Conservation (phyloP, 1,140 invertebrate species). For the Magallana angulata region DNA sequence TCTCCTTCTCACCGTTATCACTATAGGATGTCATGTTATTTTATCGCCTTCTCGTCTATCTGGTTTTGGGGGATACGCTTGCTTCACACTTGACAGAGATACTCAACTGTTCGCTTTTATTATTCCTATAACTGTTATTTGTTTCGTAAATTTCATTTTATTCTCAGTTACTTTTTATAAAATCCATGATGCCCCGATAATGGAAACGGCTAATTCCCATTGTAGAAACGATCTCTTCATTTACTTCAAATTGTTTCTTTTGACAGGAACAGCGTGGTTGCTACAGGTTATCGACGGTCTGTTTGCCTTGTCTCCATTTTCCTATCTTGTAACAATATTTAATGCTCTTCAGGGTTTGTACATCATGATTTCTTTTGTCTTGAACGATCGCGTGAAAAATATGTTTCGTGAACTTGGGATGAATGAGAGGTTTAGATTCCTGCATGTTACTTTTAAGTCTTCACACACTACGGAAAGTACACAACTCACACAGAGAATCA, state of each 20-base stretch:
- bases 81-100: constrained; percentile 30
- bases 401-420: background rate
- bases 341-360: constrained; percentile 50
- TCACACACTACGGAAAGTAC: background rate
- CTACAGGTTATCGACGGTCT: constrained; percentile 50
- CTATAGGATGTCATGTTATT: background rate
- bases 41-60: background rate
- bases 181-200: constrained; percentile 42
- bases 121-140: constrained; percentile 39
- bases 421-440: background rate
- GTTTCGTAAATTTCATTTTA: constrained; percentile 42
- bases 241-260: constrained; percentile 46
- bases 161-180: constrained; percentile 34
- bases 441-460: background rate
- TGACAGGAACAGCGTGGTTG: constrained; percentile 54
- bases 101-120: constrained; percentile 27
- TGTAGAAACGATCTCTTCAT: constrained; percentile 34
- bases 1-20: background rate
- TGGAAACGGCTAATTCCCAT: background rate
- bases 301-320: constrained; percentile 42
- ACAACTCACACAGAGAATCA: constrained; percentile 42
- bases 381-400: constrained; percentile 22
- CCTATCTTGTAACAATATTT: constrained; percentile 36
- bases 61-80: constrained; percentile 17
- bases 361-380: constrained; percentile 49